Conservation (phyloP, 2,888 invertebrate species). For the Carterocephalus palaemon region DNA sequence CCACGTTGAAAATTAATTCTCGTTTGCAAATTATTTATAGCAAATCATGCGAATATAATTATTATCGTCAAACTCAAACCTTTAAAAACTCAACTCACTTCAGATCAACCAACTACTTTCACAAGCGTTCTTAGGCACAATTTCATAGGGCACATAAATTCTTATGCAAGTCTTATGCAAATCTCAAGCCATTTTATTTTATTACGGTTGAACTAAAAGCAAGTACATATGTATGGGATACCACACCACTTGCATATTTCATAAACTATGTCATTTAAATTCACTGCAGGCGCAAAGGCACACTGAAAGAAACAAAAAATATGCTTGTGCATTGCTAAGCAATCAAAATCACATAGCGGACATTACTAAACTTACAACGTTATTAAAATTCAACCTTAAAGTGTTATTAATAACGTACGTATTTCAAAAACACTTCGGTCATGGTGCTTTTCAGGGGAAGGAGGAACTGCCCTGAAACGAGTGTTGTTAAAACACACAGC, state of each 20-base stretch:
- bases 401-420: neutral
- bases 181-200: slow-evolving; percentile 16
- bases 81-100: no score
- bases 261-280: slow-evolving; percentile 51
- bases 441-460: no score
- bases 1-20: no score
- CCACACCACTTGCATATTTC: slow-evolving; percentile 44
- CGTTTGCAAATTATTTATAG: no score
- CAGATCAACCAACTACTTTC: no score
- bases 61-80: no score
- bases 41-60: no score
- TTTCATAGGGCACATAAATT: no score
- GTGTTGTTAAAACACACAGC: no score
- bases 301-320: slow-evolving; percentile 47
- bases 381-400: slow-evolving; percentile 23
- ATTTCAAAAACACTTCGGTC: neutral
- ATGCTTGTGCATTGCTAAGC: slow-evolving; percentile 41
- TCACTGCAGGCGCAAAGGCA: slow-evolving; percentile 52
- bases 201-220: slow-evolving; percentile 25
- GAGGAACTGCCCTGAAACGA: no score
- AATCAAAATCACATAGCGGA: slow-evolving; percentile 18
- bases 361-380: no score
- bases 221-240: slow-evolving; percentile 46
- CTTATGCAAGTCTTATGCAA: neutral
- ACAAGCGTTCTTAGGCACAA: no score